phyloP scores from a whole-genome alignment of 2,113 vertebrate species.

The Pseudorectes ferrugineus region DNA sequence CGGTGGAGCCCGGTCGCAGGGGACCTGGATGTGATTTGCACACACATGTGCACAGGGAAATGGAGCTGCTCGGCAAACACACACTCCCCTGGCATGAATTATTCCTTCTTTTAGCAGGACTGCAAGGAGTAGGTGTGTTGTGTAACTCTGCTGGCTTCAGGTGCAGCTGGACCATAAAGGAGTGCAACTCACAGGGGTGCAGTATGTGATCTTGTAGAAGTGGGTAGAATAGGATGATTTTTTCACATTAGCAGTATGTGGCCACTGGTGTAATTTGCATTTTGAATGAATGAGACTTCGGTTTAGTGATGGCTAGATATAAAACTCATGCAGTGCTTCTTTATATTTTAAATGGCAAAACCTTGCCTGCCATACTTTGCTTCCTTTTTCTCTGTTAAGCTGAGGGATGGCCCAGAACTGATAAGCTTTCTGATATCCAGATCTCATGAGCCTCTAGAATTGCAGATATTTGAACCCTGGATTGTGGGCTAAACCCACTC shows the following conservation, averaged over 20 bases:
- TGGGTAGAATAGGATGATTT: background rate
- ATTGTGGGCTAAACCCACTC: background rate
- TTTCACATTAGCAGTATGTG: background rate
- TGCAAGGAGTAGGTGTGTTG: background rate
- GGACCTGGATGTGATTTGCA: background rate
- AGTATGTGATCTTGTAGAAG: background rate
- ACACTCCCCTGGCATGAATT: accelerated
- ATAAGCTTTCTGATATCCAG: background rate
- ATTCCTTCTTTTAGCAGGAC: background rate
- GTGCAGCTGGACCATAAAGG: background rate
- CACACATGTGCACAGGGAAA: background rate
- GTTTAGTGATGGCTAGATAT: background rate
- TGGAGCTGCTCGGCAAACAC: background rate
- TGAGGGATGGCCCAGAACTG: background rate
- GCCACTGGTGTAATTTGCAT: background rate
- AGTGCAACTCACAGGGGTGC: background rate
- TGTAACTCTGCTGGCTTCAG: background rate
- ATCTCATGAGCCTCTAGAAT: background rate
- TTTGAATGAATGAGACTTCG: background rate
- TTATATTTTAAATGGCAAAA: background rate
- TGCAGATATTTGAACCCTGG: background rate
- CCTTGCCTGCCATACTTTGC: background rate
- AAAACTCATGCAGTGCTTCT: background rate
- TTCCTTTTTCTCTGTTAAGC: background rate
- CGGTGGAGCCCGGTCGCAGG: accelerated